Evolutionary conservation across 2,113 vertebrate species (phyloP).

Genomic region (Hippopotamus amphibius): DNA sequence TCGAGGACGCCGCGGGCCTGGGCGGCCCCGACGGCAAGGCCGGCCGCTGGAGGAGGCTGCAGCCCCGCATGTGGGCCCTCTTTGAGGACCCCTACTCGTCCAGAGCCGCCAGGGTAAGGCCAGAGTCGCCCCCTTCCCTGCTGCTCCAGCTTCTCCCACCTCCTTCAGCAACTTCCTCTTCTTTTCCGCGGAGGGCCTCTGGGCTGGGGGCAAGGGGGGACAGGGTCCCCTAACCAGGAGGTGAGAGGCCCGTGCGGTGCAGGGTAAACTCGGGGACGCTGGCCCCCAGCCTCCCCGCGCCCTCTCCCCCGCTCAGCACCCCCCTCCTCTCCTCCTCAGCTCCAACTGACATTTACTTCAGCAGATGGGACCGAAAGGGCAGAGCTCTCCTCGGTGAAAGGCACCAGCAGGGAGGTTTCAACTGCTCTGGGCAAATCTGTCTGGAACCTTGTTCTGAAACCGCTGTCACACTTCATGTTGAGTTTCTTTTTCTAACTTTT

Average conservation of each 20-base stretch:
- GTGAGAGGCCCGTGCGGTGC: background rate
- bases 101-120: slow-evolving; percentile 96
- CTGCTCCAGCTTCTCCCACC: background rate
- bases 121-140: background rate
- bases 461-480: background rate
- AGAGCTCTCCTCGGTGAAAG: too few species aligned
- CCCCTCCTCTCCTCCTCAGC: background rate
- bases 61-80: slow-evolving; percentile 95
- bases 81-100: slow-evolving; percentile 98
- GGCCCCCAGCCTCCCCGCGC: background rate
- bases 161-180: background rate
- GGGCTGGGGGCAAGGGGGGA: background rate
- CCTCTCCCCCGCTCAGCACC: too few species aligned
- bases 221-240: background rate
- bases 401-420: too few species aligned
- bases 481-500: background rate
- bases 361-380: background rate
- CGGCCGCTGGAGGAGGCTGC: slow-evolving; percentile 93
- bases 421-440: background rate
- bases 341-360: background rate
- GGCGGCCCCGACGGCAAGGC: slow-evolving; percentile 86
- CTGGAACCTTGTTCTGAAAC: background rate
- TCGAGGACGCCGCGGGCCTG: slow-evolving; percentile 85
- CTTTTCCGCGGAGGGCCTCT: background rate
- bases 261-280: background rate